Base-by-base conservation (phyloP, 1,140 invertebrate species). In the Leucophenga varia region DNA sequence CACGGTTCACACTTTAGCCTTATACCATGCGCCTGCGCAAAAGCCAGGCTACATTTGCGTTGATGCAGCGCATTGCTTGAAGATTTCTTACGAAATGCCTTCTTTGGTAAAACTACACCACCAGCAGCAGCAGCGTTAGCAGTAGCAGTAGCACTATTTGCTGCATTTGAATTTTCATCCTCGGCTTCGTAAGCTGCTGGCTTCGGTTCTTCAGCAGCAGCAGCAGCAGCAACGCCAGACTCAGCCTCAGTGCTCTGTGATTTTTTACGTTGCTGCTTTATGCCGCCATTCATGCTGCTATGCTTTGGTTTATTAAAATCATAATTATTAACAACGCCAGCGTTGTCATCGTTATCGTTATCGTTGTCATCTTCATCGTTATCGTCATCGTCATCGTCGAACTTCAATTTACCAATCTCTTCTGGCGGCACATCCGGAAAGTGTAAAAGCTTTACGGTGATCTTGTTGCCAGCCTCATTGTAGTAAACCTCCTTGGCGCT, bases 401-500 rank as follows among this genome's bases (percentile, higher is more conserved):
- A 69, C 7, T 52, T 61, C 18, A 74, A 45, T 38, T 71, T 74
- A 43, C 64, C 47, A 5, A 72, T 65, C 12, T 74, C 72, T 44
- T 72, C 69, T 31, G 72, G 72, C 9, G 64, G 55, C 0, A 74
- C 57, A 30, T 74, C 72, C 8, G 72, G 72, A 22, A 71, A 74
- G 43, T 74, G 72, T 10, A 74, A 43, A 34, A 74, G 39, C 44
- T 74, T 74, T 0, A 74, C 72, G 16, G 72, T 74, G 7, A 72
- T 59, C 39, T 74, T 74, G 13, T 72, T 70, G 34, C 72, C 72
- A n/a, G 68, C 72, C 52, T 73, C 73, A 14, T 69, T 70, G 45
- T 71, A 75, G 39, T 72, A 72, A 1, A 75, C 70, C 53, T 75
- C 73, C 54, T 75, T 73, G 55, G 73, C 73, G 43, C 72, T 75